These are phyloP conservation scores for Melitaea athalia DNA, from an alignment of 2,888 invertebrate genomes.

Conservation along the genomic window DNA sequence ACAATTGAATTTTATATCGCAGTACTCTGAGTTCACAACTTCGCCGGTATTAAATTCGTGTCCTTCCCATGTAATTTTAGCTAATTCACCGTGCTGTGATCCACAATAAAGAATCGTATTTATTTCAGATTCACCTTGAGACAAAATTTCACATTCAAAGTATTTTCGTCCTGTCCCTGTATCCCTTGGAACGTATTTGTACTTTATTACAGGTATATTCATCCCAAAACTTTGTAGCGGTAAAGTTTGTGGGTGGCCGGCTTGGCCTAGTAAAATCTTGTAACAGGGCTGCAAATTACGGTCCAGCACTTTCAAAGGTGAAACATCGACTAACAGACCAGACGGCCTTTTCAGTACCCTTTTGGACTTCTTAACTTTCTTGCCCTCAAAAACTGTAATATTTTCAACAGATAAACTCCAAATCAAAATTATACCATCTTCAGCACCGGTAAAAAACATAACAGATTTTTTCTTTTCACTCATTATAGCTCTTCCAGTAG, in stretches of 20 bases:
- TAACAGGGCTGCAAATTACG: conserved; percentile 85
- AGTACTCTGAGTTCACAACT: conserved; percentile 83
- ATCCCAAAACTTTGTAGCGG: conserved; percentile 73
- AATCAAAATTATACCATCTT: conserved; percentile 86
- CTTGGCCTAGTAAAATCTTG: conserved; percentile 75
- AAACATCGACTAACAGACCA: conserved; percentile 82
- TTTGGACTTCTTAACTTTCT: conserved; percentile 69
- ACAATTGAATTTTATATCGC: conserved; percentile 68
- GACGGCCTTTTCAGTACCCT: conserved; percentile 80
- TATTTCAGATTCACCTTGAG: conserved; percentile 58
- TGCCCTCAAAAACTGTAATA: conserved; percentile 57
- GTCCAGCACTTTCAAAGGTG: conserved; percentile 83
- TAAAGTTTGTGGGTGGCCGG: conserved; percentile 63
- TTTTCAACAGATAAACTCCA: conserved; percentile 86
- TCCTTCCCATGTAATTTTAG: conserved; percentile 85
- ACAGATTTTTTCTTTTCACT: conserved; percentile 64
- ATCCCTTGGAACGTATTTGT: conserved; percentile 57
- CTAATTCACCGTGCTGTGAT: conserved; percentile 72
- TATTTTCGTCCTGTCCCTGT: conserved; percentile 68
- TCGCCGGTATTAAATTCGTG: conserved; percentile 85
- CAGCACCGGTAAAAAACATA: conserved; percentile 85
- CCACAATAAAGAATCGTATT: conserved; percentile 63
- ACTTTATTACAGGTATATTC: conserved; percentile 59
- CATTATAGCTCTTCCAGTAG: conserved; percentile 80
- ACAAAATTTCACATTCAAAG: conserved; percentile 60